Conservation (phyloP, 2,888 invertebrate genomes). For the Aleiodes alternator region DNA sequence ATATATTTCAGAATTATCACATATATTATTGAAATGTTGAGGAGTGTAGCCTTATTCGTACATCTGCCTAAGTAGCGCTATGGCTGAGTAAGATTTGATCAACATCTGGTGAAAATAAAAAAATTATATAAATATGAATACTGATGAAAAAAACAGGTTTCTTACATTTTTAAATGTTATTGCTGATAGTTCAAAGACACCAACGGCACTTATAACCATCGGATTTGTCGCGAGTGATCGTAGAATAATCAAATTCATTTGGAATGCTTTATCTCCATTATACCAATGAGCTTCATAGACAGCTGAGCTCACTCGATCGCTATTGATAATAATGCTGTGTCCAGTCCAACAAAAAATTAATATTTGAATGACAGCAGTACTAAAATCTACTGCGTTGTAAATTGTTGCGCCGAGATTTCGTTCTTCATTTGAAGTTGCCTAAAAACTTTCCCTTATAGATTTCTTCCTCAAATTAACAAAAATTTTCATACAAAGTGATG, state of each 20-base stretch:
- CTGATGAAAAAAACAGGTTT: too few species aligned
- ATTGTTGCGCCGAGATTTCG: too few species aligned
- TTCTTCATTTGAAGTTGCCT: too few species aligned
- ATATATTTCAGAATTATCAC: too few species aligned
- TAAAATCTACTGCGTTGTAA: neutral
- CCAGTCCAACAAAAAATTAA: conserved; percentile 12
- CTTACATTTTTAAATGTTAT: conserved; percentile 26
- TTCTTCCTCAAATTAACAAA: too few species aligned
- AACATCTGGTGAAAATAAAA: neutral
- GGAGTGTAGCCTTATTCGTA: too few species aligned
- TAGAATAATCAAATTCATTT: neutral
- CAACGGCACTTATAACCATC: conserved; percentile 12
- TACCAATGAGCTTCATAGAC: conserved; percentile 22
- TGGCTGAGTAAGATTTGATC: too few species aligned
- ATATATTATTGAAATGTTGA: too few species aligned
- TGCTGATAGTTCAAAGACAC: conserved; percentile 11
- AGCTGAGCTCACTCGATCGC: neutral
- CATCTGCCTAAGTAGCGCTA: too few species aligned
- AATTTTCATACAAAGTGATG: too few species aligned
- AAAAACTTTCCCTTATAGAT: too few species aligned
- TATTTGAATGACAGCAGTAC: conserved; percentile 10
- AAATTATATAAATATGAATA: too few species aligned
- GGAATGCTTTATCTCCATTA: neutral
- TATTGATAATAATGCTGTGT: neutral
- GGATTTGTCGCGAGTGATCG: conserved; percentile 9